Conservation (phyloP, 2,888 invertebrate genomes). For the Serrognathus titanus region DNA sequence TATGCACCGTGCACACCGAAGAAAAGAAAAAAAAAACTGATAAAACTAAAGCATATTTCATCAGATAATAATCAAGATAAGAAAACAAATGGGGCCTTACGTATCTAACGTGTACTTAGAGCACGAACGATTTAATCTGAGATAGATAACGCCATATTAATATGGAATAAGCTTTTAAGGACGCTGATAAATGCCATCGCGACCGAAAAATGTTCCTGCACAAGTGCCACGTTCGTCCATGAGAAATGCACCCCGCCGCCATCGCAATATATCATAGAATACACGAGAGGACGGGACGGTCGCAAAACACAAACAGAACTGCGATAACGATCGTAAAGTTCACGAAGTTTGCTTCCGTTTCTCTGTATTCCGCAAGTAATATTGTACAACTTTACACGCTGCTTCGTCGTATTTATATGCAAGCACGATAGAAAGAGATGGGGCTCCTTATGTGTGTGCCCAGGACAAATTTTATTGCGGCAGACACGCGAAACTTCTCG, state of each 20-base stretch:
- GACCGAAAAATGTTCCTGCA: conserved; percentile 11
- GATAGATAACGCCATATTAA: conserved; percentile 31
- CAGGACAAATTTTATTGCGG: no score
- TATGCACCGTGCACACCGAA: background rate
- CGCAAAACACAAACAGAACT: conserved; percentile 4
- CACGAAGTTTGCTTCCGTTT: conserved; percentile 9
- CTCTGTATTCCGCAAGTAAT: conserved; percentile 7
- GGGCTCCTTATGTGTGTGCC: no score
- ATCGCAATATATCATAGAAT: conserved; percentile 19
- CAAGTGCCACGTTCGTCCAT: conserved; percentile 11
- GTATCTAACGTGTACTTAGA: conserved; percentile 22
- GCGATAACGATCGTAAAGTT: conserved; percentile 9
- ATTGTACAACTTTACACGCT: background rate
- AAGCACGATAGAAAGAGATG: no score
- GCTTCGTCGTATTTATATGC: no score
- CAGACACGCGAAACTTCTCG: no score
- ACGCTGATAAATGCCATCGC: conserved; percentile 22
- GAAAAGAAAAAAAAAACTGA: background rate
- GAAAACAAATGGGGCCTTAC: conserved; percentile 17
- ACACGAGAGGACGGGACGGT: conserved; percentile 6
- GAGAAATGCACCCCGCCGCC: conserved; percentile 23
- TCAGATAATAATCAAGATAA: conserved; percentile 17
- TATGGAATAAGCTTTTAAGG: conserved; percentile 23
- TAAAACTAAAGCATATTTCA: conserved; percentile 1
- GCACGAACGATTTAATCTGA: conserved; percentile 31